Evolutionary conservation across 2,888 invertebrate species (phyloP), one percentile per base, ranked within the genome.

Genomic region (Trachelus iudaicus): DNA sequence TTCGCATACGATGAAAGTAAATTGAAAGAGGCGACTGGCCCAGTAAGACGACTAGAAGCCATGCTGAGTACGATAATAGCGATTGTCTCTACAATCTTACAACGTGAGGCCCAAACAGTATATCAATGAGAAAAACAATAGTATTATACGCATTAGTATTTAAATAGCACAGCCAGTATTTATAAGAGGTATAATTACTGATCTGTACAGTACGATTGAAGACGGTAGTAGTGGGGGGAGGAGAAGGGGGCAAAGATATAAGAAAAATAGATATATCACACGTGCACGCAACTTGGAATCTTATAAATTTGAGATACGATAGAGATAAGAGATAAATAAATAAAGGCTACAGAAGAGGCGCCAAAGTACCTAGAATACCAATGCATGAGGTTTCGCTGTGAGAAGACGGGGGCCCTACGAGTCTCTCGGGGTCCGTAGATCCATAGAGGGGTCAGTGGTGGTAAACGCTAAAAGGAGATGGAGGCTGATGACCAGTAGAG

Each of bases 401-500:
- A 56, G 56, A 23, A 23, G 23, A 56, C 9, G 6, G 31, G 23
- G 23, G 56, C 56, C 23, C 9, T 23, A 9, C 56, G 56, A 56
- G 56, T 23, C 56, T 56, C 23, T 56, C 23, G 56, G 23, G 56
- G 56, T 56, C 56, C 56, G 56, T 56, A 56, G 56, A 9, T 23
- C 56, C 23, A 56, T 9, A 56, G 75, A 35, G 40, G 34, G 75
- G 75, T 33, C 68, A 75, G 68, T 69, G 23, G 68, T n/a, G 34
- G 69, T 35, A 69, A 33, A 37, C 23, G 76, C 37, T 12, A n/a
- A 76, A 69, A 78, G 76, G 77, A 76, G 75, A 76, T 75, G 74
- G 34, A 69, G 75, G 40, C 73, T 76, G 73, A 76, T 73, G 76
- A 35, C 76, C 23, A 56, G 56, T 71, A 77, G 74, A 77, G 78